Conservation (phyloP, 53 echinoderm and acorn worm genomes). For the Pentamera pediparva region DNA sequence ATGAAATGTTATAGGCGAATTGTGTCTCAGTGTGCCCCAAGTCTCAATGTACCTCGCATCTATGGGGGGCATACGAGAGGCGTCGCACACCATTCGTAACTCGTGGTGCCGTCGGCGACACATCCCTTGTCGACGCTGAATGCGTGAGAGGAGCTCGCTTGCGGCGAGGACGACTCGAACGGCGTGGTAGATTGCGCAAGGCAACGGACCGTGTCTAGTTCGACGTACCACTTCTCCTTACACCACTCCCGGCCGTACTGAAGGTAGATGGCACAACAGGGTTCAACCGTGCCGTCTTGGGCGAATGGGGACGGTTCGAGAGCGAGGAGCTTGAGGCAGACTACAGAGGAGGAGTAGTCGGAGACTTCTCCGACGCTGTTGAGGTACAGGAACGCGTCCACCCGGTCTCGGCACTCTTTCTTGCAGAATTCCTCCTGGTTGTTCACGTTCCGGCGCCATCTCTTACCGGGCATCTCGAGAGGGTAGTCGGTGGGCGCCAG, state of each 20-base stretch:
- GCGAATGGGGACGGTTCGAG: neutral
- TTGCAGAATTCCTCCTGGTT: neutral
- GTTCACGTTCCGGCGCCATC: neutral
- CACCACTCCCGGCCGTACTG: constrained; percentile 20
- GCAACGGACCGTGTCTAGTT: neutral
- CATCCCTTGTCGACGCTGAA: neutral
- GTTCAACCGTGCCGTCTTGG: neutral
- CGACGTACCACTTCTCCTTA: neutral
- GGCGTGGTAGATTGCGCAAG: neutral
- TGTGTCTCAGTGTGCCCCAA: too few species aligned
- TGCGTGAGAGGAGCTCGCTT: neutral
- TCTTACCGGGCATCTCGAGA: neutral
- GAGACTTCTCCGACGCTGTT: neutral
- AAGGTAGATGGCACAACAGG: constrained; percentile 21
- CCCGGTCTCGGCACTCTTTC: neutral
- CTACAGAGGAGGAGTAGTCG: neutral
- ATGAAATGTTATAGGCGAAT: too few species aligned
- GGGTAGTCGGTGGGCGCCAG: neutral
- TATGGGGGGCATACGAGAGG: neutral
- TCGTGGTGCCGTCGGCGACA: neutral
- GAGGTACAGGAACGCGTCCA: constrained; percentile 17
- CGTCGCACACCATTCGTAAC: too few species aligned
- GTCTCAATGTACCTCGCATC: too few species aligned
- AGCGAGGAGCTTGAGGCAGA: neutral
- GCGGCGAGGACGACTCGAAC: too few species aligned